Evolutionary conservation across 1,140 invertebrate genomes (phyloP).

Genomic region (Melipona quadrifasciata): DNA sequence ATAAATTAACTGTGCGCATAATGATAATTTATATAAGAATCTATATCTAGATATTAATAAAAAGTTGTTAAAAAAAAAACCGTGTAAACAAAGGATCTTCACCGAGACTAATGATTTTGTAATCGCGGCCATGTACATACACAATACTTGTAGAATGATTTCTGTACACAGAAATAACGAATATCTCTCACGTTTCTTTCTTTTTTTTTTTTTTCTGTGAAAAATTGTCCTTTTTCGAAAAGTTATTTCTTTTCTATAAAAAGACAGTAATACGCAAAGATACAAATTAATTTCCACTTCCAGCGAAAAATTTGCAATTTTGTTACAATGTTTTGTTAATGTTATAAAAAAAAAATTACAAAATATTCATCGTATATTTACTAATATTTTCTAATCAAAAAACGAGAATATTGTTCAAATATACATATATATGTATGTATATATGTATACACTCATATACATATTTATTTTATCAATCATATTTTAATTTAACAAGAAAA

Average conservation of each 20-base stretch:
- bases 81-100: not conserved
- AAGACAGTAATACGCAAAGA: not conserved
- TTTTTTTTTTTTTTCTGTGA: not conserved
- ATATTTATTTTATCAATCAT: not conserved
- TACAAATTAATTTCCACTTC: not conserved
- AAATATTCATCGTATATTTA: not conserved
- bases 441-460: no score
- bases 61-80: conserved; percentile 40
- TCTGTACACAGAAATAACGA: not conserved
- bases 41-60: conserved; percentile 50
- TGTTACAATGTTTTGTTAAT: not conserved
- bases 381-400: not conserved
- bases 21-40: conserved; percentile 64
- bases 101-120: conserved; percentile 40
- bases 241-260: not conserved
- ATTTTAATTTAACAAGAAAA: not conserved
- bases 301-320: not conserved
- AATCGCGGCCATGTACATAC: conserved; percentile 63
- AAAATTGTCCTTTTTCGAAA: not conserved
- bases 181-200: not conserved
- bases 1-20: conserved; percentile 40
- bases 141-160: conserved; percentile 20
- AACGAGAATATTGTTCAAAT: not conserved
- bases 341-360: not conserved
- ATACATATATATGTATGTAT: no score